Percentiles rank a stretch among this genome's conserved stretches.
phyloP scores from a whole-genome alignment of 2,113 vertebrate genomes.

The Sphyrna mokarran region DNA sequence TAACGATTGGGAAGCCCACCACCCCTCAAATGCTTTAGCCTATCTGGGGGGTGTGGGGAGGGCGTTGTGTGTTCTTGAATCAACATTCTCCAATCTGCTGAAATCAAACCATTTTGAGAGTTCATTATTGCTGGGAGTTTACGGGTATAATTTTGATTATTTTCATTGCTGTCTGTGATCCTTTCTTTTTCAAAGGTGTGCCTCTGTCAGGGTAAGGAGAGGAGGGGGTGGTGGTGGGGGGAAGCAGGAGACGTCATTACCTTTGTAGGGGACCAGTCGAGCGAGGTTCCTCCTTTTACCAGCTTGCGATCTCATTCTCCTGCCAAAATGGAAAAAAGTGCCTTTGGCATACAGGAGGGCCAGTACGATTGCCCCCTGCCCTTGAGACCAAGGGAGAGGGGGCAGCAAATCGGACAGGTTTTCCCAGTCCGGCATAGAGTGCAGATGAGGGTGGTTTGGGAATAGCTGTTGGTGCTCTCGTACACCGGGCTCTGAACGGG shows the following conservation, averaged over 20 bases:
- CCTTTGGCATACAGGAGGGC: not conserved
- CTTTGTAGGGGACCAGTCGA: not conserved
- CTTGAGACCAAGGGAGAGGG: not conserved
- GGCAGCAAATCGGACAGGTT: not conserved
- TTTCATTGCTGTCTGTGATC: not conserved
- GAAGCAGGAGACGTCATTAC: no score
- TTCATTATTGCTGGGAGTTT: not conserved
- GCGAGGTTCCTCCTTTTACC: not conserved
- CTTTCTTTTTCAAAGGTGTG: not conserved
- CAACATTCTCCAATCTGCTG: conserved; percentile 6
- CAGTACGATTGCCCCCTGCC: not conserved
- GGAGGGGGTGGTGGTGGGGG: no score
- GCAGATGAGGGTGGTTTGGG: not conserved
- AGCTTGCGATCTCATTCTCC: not conserved
- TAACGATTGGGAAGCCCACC: not conserved
- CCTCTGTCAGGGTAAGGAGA: not conserved
- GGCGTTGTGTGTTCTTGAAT: not conserved
- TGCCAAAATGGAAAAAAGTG: not conserved
- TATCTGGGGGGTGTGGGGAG: no score
- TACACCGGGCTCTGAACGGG: no score
- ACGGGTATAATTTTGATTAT: not conserved
- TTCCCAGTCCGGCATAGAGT: not conserved
- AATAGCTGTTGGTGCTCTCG: not conserved
- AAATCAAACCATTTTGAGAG: not conserved
- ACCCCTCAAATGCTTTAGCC: not conserved